Evolutionary conservation across 2,888 invertebrate genomes (phyloP), one percentile per base, ranked within the genome.

Genomic region (Lacanobia oleracea): DNA sequence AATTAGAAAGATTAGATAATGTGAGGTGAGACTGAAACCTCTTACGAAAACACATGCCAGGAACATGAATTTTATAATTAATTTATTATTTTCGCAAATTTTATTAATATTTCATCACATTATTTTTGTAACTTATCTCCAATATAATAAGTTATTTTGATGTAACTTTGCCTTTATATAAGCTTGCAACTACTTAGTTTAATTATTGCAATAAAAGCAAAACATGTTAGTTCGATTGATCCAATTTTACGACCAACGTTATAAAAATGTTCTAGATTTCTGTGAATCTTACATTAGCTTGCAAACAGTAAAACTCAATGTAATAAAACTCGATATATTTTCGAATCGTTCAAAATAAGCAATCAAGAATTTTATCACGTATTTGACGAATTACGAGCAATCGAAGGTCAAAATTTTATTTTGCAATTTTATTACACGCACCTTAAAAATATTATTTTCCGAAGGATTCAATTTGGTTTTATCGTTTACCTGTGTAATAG

Each of bases 371-470:
- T 75, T 75, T 78, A 75, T 63, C n/a, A 50, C 12, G 40, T 33
- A 71, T 71, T 72, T 78, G 40, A 48, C 23, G 73, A 64, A 72
- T 72, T 62, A 79, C 79, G 74, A 79, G 56, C 62, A 57, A 53
- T 79, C 48, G 57, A 67, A 80, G 27, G 23, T 5, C 40, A n/a
- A 59, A 6, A 63, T 59, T 48, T 75, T 59, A 75, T 75, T 53
- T 57, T 57, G 23, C 21, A 45, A 66, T 65, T 74, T 75, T 62
- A 78, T 63, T 59, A 72, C 75, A 40, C 45, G 33, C 27, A 23
- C 59, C 72, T 71, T 33, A 16, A 59, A 59, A 27, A 18, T 51
- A 71, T 27, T 72, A 51, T 63, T 53, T 72, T 48, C 40, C 6
- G 7, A 3, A 1, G 40, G 77, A 54, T 60, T 74, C 45, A 48